These are phyloP conservation scores for Amphipoea oculea DNA, from an alignment of 2,888 invertebrate genomes.

Conservation along the genomic window DNA sequence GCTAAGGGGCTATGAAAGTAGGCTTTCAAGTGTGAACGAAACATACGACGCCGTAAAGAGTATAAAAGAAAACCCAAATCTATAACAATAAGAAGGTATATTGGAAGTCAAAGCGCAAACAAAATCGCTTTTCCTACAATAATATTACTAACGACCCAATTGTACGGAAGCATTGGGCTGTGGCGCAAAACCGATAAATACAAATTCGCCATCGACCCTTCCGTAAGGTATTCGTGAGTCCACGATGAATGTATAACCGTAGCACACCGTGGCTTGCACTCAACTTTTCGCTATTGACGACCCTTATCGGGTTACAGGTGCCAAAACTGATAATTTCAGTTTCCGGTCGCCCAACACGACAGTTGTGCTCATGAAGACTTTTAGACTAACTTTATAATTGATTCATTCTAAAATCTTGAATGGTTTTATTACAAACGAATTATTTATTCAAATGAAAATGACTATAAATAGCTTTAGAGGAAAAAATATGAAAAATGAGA, in stretches of 20 bases:
- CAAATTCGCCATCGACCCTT: conserved; percentile 86
- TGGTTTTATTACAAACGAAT: conserved; percentile 75
- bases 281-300: conserved; percentile 79
- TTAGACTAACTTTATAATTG: conserved; percentile 72
- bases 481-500: conserved; percentile 3
- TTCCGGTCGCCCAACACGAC: conserved; percentile 69
- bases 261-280: conserved; percentile 75
- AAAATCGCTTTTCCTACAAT: conserved; percentile 89
- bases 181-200: conserved; percentile 89
- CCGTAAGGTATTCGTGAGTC: conserved; percentile 74
- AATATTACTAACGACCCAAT: conserved; percentile 90
- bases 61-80: conserved; percentile 84
- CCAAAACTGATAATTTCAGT: conserved; percentile 73
- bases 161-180: conserved; percentile 87
- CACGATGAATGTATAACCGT: conserved; percentile 84
- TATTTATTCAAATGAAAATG: conserved; percentile 7
- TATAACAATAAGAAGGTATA: conserved; percentile 87
- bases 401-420: conserved; percentile 63
- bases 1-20: conserved; percentile 79
- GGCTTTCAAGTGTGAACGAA: conserved; percentile 82
- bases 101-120: conserved; percentile 89
- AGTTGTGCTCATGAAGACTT: conserved; percentile 76
- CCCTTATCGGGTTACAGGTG: conserved; percentile 73
- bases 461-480: conserved; percentile 33
- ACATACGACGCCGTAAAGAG: conserved; percentile 83